Evolutionary conservation across 2,888 invertebrate genomes (phyloP).

Genomic region (Volucella bombylans): DNA sequence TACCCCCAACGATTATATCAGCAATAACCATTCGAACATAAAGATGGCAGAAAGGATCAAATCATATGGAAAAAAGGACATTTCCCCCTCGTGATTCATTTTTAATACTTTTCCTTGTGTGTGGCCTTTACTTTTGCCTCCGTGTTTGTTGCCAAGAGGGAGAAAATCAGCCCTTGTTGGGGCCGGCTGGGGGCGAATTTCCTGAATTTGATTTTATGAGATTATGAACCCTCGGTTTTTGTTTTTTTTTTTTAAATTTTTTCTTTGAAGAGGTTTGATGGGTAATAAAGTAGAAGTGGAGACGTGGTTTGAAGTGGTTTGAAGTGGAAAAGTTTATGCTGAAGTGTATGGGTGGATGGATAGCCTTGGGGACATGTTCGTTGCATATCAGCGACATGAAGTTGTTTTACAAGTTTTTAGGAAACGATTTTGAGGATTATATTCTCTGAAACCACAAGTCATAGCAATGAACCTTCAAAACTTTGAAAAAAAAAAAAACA

Average conservation of each 20-base stretch:
- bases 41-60: conserved; percentile 36
- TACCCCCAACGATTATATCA: conserved; percentile 31
- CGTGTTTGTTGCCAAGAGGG: not conserved
- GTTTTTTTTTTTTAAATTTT: no score
- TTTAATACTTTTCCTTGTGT: conserved; percentile 25
- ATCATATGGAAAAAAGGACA: conserved; percentile 45
- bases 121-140: not conserved
- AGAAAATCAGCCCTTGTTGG: no score
- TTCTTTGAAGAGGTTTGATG: conserved; percentile 6
- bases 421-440: no score
- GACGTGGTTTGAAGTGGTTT: no score
- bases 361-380: no score
- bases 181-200: conserved; percentile 6
- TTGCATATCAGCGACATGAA: no score
- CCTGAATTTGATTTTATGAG: conserved; percentile 29
- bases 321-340: no score
- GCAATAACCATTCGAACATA: conserved; percentile 47
- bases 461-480: no score
- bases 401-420: no score
- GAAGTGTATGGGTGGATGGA: no score
- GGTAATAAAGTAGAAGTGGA: not conserved
- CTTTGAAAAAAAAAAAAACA: no score
- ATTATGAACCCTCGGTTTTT: conserved; percentile 4
- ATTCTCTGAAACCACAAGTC: no score
- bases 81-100: conserved; percentile 23